phyloP scores from a whole-genome alignment of 2,888 invertebrate genomes.

The Syritta pipiens region DNA sequence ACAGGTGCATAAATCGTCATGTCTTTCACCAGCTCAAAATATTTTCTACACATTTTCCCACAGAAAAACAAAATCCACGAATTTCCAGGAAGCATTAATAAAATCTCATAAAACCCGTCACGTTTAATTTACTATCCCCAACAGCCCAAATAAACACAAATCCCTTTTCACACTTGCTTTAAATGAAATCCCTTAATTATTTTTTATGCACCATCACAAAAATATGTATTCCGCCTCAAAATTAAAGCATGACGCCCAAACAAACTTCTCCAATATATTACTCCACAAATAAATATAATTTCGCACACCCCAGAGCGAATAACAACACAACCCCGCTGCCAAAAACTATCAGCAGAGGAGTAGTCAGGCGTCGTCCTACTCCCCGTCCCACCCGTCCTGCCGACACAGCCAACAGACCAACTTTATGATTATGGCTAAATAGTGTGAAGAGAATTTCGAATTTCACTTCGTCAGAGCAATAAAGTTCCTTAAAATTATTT shows the following conservation, averaged over 20 bases:
- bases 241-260: constrained; percentile 16
- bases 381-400: background rate
- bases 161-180: too few relatives aligned
- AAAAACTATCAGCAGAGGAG: constrained; percentile 4
- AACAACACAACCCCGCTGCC: constrained; percentile 19
- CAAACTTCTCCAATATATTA: constrained; percentile 42
- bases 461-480: constrained; percentile 31
- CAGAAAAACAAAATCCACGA: too few relatives aligned
- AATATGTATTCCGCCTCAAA: constrained; percentile 19
- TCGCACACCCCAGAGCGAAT: constrained; percentile 21
- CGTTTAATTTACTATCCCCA: too few relatives aligned
- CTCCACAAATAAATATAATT: constrained; percentile 44
- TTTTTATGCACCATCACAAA: constrained; percentile 21
- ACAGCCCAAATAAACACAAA: too few relatives aligned
- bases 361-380: background rate
- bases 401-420: constrained; percentile 26
- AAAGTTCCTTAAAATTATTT: constrained; percentile 54
- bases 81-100: too few relatives aligned
- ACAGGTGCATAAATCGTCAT: too few relatives aligned
- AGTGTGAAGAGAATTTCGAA: constrained; percentile 46
- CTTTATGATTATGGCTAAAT: constrained; percentile 53
- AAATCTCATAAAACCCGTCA: too few relatives aligned
- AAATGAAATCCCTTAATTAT: constrained; percentile 32
- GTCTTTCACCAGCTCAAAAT: too few relatives aligned
- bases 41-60: too few relatives aligned